phyloP scores from a whole-genome alignment of 2,113 vertebrate species.

The Arizona elegans region DNA sequence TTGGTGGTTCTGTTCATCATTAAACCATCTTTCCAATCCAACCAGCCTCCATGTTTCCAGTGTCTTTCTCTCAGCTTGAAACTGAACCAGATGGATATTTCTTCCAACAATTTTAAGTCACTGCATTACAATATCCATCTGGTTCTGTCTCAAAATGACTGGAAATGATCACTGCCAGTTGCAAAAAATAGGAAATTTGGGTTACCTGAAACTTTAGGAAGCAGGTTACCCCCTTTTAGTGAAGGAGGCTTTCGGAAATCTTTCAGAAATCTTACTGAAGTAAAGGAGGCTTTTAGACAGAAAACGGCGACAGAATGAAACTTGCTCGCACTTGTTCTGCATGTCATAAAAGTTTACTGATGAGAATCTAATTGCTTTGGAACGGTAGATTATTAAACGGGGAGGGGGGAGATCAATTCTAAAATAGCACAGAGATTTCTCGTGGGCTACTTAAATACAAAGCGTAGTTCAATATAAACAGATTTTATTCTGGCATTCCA shows the following conservation, averaged over 20 bases:
- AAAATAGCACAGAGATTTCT: conserved; percentile 31
- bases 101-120: too few relatives aligned
- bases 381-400: conserved; percentile 22
- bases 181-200: background rate
- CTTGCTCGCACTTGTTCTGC: background rate
- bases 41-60: too few relatives aligned
- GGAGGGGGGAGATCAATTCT: conserved; percentile 35
- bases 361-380: conserved; percentile 30
- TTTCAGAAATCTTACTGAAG: conserved; percentile 17
- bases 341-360: conserved; percentile 33
- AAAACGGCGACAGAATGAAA: conserved; percentile 5
- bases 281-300: background rate
- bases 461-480: background rate
- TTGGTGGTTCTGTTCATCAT: too few relatives aligned
- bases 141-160: background rate
- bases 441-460: background rate
- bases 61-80: too few relatives aligned
- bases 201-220: background rate
- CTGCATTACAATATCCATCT: background rate
- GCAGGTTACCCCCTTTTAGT: background rate
- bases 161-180: background rate
- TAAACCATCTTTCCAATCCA: too few relatives aligned
- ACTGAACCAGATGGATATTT: background rate
- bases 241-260: background rate
- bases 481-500: background rate